Percentiles rank a stretch among this genome's conserved stretches.
Conservation (phyloP, 2,888 invertebrate species). For the Calliphora vomitoria region DNA sequence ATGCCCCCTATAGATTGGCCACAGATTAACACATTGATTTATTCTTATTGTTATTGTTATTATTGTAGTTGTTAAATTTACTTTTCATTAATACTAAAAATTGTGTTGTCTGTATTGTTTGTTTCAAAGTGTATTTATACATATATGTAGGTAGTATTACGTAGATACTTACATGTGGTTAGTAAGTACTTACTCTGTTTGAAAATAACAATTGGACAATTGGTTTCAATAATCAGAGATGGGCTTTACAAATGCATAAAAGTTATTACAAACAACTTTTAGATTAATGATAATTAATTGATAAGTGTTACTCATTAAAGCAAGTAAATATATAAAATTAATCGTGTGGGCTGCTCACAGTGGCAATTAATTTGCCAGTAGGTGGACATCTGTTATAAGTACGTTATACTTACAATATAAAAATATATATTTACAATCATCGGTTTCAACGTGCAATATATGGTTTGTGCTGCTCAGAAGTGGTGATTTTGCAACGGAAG, state of each 20-base stretch:
- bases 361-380: no score
- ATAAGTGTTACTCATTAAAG: not conserved
- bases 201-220: constrained; percentile 26
- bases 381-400: no score
- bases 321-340: not conserved
- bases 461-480: no score
- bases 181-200: not conserved
- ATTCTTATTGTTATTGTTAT: constrained; percentile 31
- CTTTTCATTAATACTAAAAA: constrained; percentile 22
- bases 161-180: no score
- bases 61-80: constrained; percentile 1
- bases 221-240: constrained; percentile 28
- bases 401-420: no score
- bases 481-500: no score
- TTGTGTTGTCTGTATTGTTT: not conserved
- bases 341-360: not conserved
- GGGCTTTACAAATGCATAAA: constrained; percentile 31
- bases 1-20: constrained; percentile 41
- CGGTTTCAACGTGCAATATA: no score
- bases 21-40: constrained; percentile 60
- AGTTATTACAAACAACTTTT: constrained; percentile 12
- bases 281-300: constrained; percentile 26
- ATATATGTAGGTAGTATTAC: not conserved
- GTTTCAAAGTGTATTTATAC: not conserved
- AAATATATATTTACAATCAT: no score